Base-by-base conservation (phyloP, 2,113 vertebrate species). In the Coreoperca whiteheadi region DNA sequence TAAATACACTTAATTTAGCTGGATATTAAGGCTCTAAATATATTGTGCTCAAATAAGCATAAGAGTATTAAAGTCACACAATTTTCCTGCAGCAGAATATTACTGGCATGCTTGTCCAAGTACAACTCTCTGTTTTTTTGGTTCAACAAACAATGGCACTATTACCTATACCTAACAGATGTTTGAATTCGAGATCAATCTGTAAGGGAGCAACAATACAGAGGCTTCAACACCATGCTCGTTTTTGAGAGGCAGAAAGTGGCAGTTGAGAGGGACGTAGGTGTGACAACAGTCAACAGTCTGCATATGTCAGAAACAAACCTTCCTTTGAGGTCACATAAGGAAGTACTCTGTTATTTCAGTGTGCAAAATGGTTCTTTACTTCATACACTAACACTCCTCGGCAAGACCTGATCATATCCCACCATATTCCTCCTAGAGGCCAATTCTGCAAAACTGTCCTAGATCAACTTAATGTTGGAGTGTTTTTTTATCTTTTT, bases 231-330 rank as follows among this genome's bases (percentile, higher is more conserved):
- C 6, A 43, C 4, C 7, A 3, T 23, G 18, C 30, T 61, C 32
- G 32, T 39, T 63, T 34, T 37, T 61, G 60, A 63, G 32, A n/a
- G n/a, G n/a, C 0, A 21, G n/a, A 25, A 37, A 21, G 8, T 37
- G n/a, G n/a, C n/a, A 18, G 6, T 41, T 6, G 9, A 3, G 21
- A 16, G 37, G 23, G 1, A 1, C 1, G 14, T 9, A 2, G 8
- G 39, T 66, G 39, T 46, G 64, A 48, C 37, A 9, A 59, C 6
- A 6, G 4, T 56, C 23, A 39, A 39, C 37, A 39, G 37, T 34
- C 32, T 54, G 53, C 8, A 53, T 8, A 23, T 5, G 48, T 21
- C 18, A 7, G 48, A 21, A 25, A 65, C 23, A 25, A 50, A 39
- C 11, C 7, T 48, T 48, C n/a, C 10, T 73, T 18, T 16, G 1